Evolutionary conservation across 2,797 vertebrate genomes (phyloP), one percentile per base, ranked within the genome.

Genomic region (Sebastiscus tertius): DNA sequence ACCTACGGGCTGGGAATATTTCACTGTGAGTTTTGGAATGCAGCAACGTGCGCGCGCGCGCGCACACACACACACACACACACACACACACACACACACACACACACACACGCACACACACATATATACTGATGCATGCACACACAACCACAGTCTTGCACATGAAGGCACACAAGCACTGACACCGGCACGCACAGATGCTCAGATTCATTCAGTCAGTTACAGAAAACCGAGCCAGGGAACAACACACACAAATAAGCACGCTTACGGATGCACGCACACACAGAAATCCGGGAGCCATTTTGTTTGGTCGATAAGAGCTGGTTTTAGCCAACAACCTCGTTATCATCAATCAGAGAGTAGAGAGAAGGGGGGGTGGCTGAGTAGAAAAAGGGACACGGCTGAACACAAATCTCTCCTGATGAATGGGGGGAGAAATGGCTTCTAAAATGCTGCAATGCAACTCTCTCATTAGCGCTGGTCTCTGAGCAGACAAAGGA

Each of bases 391-490:
- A 70, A 76, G 62, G 31, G 34, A 52, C 13, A 72, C 4, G 26
- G 67, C 46, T 24, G 76, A 79, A 72, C 69, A 85, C 42, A 85
- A 81, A 84, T 85, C 65, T 77, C 34, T 69, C 66, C 76, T 89
- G 86, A 93, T 88, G 87, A 91, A 92, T 80, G 54, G 63, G 24
- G 24, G 36, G 80, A 80, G 77, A 77, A 71, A 80, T 73, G 70
- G 78, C 68, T 81, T 84, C 83, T 78, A 88, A 89, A 89, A 82
- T 64, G 76, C 73, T 74, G 80, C 72, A 29, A 63, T 75, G 67
- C 69, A 89, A 90, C 76, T 83, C 79, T 64, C 79, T 88, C 86
- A 92, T 87, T 82, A 88, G 75, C n/a, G 61, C 77, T 73, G 67
- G 26, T 80, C 74, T 90, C 77, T 22, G 61, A 68, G 66, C 80